These are phyloP conservation scores for Batillaria attramentaria DNA, from an alignment of 1,140 invertebrate species.

Conservation along the genomic window DNA sequence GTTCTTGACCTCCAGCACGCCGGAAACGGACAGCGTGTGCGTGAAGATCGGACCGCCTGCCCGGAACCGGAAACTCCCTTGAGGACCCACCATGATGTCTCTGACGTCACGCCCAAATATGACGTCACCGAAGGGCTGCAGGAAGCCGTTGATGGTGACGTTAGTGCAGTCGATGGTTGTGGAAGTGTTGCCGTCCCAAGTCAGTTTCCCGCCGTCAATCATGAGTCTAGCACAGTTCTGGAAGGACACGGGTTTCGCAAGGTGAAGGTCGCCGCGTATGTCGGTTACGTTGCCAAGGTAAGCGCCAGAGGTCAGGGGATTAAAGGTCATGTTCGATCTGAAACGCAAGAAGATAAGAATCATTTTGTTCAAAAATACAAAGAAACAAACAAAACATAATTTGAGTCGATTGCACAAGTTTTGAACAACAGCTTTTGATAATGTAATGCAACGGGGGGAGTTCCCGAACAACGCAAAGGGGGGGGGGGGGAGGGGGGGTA, in stretches of 20 bases:
- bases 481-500: not conserved
- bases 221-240: constrained; percentile 44
- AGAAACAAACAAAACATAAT: not conserved
- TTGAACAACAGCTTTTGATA: not conserved
- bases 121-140: constrained; percentile 43
- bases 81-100: constrained; percentile 38
- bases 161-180: constrained; percentile 51
- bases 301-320: constrained; percentile 42
- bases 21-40: constrained; percentile 46
- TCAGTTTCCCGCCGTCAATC: constrained; percentile 42
- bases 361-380: not conserved
- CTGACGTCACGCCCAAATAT: constrained; percentile 43
- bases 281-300: constrained; percentile 45
- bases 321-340: constrained; percentile 38
- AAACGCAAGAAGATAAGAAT: not conserved
- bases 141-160: constrained; percentile 51
- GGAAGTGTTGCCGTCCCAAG: constrained; percentile 39
- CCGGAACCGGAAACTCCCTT: constrained; percentile 41
- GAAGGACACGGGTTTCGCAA: constrained; percentile 47
- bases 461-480: too few relatives aligned
- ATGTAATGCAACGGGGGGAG: not conserved
- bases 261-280: constrained; percentile 42
- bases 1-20: constrained; percentile 50
- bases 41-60: constrained; percentile 45
- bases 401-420: not conserved